Evolutionary conservation across 2,797 vertebrate species (phyloP).

Genomic region (Amazona ochrocephala): DNA sequence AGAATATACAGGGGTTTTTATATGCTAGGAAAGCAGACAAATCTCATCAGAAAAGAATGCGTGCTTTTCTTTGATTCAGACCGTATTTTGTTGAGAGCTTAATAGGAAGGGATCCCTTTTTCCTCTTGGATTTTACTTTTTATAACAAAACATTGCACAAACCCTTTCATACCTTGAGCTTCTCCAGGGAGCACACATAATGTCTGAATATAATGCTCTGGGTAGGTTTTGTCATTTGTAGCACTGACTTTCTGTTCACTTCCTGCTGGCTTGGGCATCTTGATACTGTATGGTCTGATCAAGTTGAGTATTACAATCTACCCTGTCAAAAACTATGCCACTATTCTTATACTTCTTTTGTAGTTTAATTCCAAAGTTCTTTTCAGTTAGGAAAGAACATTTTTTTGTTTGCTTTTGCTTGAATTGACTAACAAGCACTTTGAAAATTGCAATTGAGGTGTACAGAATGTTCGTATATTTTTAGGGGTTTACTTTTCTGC

Average conservation of each 20-base stretch:
- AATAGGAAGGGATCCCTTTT: neutral
- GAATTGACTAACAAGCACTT: neutral
- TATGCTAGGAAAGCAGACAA: neutral
- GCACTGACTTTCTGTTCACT: neutral
- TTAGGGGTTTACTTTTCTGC: neutral
- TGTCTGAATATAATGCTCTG: neutral
- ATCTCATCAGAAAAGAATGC: neutral
- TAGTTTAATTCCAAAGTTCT: neutral
- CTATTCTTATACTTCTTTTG: constrained; percentile 2
- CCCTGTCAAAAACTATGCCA: constrained; percentile 1
- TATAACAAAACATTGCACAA: neutral
- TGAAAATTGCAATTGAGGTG: neutral
- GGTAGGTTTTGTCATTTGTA: neutral
- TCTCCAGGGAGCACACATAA: neutral
- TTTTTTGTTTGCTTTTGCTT: neutral
- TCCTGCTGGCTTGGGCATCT: neutral
- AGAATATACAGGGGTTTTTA: neutral
- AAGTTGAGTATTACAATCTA: neutral
- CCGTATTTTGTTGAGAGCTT: neutral
- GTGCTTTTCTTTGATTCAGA: neutral
- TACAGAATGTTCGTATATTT: neutral
- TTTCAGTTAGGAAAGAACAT: neutral
- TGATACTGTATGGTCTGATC: neutral
- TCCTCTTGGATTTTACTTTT: neutral
- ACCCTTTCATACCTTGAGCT: neutral